Percentiles rank a stretch among this genome's conserved stretches.
Conservation (phyloP, 2,888 invertebrate genomes). For the Julus scandinavius region DNA sequence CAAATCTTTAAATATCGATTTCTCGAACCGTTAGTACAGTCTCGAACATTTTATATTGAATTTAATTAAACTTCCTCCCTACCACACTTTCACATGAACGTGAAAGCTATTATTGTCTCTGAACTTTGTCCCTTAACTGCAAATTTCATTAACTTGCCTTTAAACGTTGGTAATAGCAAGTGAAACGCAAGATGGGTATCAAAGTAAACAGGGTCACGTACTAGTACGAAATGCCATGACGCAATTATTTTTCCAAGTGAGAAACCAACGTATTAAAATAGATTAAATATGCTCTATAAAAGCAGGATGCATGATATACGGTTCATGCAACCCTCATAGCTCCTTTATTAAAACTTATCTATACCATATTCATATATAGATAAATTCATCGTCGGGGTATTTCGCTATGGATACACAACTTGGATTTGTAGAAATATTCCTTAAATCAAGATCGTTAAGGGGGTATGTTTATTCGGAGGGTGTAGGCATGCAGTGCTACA, state of each 20-base stretch:
- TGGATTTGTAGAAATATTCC: neutral
- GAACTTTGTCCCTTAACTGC: neutral
- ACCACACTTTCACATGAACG: neutral
- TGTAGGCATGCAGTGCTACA: neutral
- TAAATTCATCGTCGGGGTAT: neutral
- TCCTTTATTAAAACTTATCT: constrained; percentile 2
- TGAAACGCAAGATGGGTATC: neutral
- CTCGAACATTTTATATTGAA: neutral
- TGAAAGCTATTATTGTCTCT: neutral
- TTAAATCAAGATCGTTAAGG: constrained; percentile 33
- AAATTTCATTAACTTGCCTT: neutral
- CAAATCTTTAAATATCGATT: neutral
- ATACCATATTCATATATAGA: neutral
- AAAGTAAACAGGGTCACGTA: neutral
- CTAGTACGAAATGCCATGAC: neutral
- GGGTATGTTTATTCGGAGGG: neutral
- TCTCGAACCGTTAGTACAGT: neutral
- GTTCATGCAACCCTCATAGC: neutral
- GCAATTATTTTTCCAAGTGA: neutral
- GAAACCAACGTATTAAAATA: constrained; percentile 4
- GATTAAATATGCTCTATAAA: neutral
- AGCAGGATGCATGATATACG: neutral
- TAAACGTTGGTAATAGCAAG: neutral
- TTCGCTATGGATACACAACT: neutral
- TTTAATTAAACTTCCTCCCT: neutral